Evolutionary conservation across 1,140 invertebrate species (phyloP).

Genomic region (Spodoptera frugiperda): DNA sequence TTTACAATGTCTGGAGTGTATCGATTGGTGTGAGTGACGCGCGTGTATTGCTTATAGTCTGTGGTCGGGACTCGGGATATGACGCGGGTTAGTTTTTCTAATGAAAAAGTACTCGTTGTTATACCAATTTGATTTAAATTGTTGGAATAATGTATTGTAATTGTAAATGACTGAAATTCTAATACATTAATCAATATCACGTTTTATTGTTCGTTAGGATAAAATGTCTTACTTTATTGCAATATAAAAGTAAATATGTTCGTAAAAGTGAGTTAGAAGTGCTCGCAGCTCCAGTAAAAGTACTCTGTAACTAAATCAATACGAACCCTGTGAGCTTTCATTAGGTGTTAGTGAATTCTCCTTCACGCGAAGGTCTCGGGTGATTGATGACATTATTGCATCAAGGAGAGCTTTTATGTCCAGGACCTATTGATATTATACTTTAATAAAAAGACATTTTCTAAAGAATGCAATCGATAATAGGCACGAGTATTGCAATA

Average conservation of each 20-base stretch:
- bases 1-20: constrained; percentile 32
- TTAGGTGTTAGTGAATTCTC: constrained; percentile 23
- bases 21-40: constrained; percentile 30
- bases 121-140: constrained; percentile 10
- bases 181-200: no score
- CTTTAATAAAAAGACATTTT: background rate
- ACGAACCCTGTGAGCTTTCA: constrained; percentile 18
- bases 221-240: no score
- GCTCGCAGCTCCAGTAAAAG: background rate
- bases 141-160: no score
- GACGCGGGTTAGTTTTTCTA: constrained; percentile 30
- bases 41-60: constrained; percentile 24
- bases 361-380: background rate
- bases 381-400: constrained; percentile 32
- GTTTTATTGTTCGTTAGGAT: no score
- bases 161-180: no score
- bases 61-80: constrained; percentile 20
- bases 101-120: constrained; percentile 12
- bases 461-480: constrained; percentile 13
- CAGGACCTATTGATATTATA: constrained; percentile 2
- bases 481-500: background rate
- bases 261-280: background rate
- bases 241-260: no score
- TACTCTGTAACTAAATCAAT: constrained; percentile 20
- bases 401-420: constrained; percentile 27